A percentile compares a stretch with the other conserved stretches of the same genome.
Evolutionary conservation across 2,113 vertebrate genomes (phyloP).

Genomic region (Cariama cristata): DNA sequence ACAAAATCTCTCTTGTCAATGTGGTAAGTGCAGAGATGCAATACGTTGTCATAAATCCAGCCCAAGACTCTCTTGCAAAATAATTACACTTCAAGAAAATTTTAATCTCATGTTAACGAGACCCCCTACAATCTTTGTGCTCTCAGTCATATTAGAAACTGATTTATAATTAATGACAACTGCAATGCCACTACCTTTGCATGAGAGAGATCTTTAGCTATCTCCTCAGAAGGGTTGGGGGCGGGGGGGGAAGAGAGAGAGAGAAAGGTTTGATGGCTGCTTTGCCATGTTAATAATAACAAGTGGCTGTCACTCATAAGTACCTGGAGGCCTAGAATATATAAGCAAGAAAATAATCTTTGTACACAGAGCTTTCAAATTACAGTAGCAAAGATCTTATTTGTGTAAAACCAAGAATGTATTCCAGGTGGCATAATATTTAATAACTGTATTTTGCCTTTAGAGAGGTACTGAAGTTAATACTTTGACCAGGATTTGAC

Average conservation of each 20-base stretch:
- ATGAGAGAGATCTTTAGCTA: conserved; percentile 26
- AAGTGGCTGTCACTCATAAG: background rate
- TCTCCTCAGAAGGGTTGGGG: background rate
- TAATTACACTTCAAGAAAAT: conserved; percentile 70
- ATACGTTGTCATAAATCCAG: conserved; percentile 11
- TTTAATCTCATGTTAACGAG: conserved; percentile 72
- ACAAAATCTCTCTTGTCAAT: background rate
- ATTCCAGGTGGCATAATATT: background rate
- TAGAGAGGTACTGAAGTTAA: background rate
- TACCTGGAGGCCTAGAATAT: background rate
- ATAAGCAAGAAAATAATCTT: background rate
- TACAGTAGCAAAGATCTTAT: background rate
- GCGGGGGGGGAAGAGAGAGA: background rate
- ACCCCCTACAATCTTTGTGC: conserved; percentile 61
- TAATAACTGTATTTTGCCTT: background rate
- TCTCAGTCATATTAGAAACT: conserved; percentile 71
- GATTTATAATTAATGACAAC: conserved; percentile 77
- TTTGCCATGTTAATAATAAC: background rate
- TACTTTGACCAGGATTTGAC: background rate
- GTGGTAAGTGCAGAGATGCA: background rate
- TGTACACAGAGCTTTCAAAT: background rate
- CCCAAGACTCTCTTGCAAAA: conserved; percentile 36
- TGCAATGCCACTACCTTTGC: conserved; percentile 35
- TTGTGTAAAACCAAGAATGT: background rate
- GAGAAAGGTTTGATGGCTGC: background rate